Evolutionary conservation across 2,888 invertebrate genomes (phyloP).

Genomic region (Drosophila conformis): DNA sequence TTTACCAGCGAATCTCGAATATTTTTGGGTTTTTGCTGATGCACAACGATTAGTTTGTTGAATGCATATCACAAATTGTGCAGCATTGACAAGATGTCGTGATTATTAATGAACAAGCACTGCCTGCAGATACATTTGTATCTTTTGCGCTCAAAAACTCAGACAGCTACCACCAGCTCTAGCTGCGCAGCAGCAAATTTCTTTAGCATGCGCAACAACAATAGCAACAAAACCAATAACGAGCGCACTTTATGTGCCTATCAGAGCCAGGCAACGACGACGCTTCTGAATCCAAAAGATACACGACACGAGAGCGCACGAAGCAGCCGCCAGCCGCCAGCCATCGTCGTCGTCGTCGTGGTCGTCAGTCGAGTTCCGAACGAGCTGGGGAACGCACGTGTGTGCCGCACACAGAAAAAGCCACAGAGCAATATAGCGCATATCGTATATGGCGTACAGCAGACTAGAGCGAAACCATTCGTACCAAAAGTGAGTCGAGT

Average conservation of each 20-base stretch:
- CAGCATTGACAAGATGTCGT: conserved; percentile 68
- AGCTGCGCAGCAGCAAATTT: conserved; percentile 60
- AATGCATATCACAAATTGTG: conserved; percentile 37
- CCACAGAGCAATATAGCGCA: conserved; percentile 3
- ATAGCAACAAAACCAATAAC: conserved; percentile 31
- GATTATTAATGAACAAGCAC: conserved; percentile 60
- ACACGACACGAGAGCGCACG: conserved; percentile 47
- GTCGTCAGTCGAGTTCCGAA: conserved; percentile 81
- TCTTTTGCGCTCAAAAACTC: conserved; percentile 48
- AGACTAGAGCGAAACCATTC: not conserved
- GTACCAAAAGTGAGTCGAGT: conserved; percentile 22
- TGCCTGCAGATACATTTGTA: conserved; percentile 57
- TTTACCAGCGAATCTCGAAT: conserved; percentile 12
- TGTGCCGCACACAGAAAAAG: conserved; percentile 45
- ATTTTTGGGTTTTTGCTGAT: conserved; percentile 20
- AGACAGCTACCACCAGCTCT: conserved; percentile 50
- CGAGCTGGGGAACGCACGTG: conserved; percentile 80
- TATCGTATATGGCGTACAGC: not conserved
- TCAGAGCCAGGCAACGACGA: conserved; percentile 62
- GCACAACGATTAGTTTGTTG: conserved; percentile 52
- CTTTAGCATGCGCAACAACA: conserved; percentile 55
- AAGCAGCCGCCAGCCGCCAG: conserved; percentile 31
- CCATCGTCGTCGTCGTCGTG: conserved; percentile 16
- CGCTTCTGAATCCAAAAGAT: conserved; percentile 33
- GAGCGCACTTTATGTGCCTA: conserved; percentile 59